Evolutionary conservation across 1,140 invertebrate species (phyloP), one percentile per base, ranked within the genome.

Genomic region (Polypedilum pembai): DNA sequence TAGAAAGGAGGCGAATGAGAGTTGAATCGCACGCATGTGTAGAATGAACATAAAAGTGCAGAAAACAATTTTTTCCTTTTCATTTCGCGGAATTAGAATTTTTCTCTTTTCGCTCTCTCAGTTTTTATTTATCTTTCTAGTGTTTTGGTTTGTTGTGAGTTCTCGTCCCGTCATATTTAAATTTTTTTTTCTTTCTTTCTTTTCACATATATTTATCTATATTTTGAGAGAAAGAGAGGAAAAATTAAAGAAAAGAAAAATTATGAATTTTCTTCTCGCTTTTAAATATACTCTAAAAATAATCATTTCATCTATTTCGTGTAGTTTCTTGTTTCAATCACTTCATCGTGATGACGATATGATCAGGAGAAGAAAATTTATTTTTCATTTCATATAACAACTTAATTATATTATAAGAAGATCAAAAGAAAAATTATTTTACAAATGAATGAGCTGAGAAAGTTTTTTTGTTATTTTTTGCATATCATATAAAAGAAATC

Each of bases 71-170:
- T 45, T 41, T 45, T 45, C 15, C 8, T 45, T 12, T 45, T 45
- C 24, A 33, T 56, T 56, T 56, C 45, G 45, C 45, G 10, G 45
- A 56, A 56, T 56, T 56, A 56, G 45, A 56, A 56, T 56, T 56
- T 56, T n/a, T 56, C 4, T 4, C 45, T 45, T 8, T 15, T 56
- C 4, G 12, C 45, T 56, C 45, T 56, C 65, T 69, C 65, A 69
- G 65, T 69, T 69, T 69, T 69, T 69, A 69, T 69, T 21, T 69
- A 69, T 69, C 65, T 69, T 69, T 69, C 65, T 69, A 69, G 65
- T 69, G 65, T 69, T 69, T 69, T 69, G 65, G 65, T 69, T 69
- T 69, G 65, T 69, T 69, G 65, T 69, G 20, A 69, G 65, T 69
- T 69, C 18, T 69, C 65, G 65, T 69, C 65, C 17, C 65, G 20